A percentile compares a stretch with the other conserved stretches of the same genome.
phyloP scores from a whole-genome alignment of 2,888 invertebrate genomes.

The Linyphia triangularis region DNA sequence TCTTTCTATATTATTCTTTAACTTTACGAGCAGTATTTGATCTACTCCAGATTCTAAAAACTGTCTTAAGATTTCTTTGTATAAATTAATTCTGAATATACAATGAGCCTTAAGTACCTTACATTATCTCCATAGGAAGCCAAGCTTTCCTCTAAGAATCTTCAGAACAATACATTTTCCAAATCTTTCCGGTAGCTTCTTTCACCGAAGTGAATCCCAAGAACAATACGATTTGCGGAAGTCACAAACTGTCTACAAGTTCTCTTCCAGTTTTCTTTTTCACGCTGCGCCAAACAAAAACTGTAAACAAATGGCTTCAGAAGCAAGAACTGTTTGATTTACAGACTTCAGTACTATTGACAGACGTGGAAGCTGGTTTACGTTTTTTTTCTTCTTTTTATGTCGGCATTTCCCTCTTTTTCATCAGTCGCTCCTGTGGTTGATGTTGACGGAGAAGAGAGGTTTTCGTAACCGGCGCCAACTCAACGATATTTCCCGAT shows the following conservation, averaged over 20 bases:
- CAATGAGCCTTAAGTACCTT: background rate
- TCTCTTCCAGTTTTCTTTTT: constrained; percentile 9
- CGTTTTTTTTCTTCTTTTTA: constrained; percentile 28
- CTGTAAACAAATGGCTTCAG: constrained; percentile 47
- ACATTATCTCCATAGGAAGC: too few species aligned
- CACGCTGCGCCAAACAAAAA: constrained; percentile 6
- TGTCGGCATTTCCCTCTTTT: constrained; percentile 22
- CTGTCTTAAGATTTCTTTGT: too few species aligned
- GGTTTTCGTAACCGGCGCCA: constrained; percentile 56
- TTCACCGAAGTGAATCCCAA: too few species aligned
- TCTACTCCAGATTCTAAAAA: too few species aligned
- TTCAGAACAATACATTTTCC: too few species aligned
- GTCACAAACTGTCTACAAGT: background rate
- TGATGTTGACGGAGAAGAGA: constrained; percentile 62
- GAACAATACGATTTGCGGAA: too few species aligned
- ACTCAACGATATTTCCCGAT: constrained; percentile 34
- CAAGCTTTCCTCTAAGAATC: too few species aligned
- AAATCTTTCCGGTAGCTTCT: too few species aligned
- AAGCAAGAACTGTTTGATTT: constrained; percentile 51
- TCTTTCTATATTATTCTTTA: too few species aligned
- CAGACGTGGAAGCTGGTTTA: constrained; percentile 29
- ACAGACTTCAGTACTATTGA: constrained; percentile 35
- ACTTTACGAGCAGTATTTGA: too few species aligned
- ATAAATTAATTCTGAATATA: too few species aligned
- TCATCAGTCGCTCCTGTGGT: constrained; percentile 34